A percentile compares a stretch with the other conserved stretches of the same genome.
Conservation (phyloP, 1,140 invertebrate species). For the Pomacea maculata region DNA sequence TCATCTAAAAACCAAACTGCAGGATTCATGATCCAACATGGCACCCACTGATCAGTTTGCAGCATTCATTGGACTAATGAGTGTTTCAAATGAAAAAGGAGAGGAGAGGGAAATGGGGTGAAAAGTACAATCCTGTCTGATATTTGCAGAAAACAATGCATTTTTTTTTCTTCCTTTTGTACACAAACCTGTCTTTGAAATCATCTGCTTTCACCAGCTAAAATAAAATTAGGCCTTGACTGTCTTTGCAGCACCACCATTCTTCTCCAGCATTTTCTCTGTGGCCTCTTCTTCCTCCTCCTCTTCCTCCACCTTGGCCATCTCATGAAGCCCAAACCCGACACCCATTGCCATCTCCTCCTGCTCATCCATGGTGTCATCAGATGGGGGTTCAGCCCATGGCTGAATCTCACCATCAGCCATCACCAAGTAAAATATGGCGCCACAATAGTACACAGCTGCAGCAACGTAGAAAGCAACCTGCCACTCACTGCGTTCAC, state of each 20-base stretch:
- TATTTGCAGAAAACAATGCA: too few relatives aligned
- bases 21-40: too few relatives aligned
- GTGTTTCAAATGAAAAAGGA: too few relatives aligned
- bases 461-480: constrained; percentile 54
- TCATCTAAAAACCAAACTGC: too few relatives aligned
- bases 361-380: background rate
- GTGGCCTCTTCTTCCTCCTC: constrained; percentile 23
- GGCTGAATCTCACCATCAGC: constrained; percentile 49
- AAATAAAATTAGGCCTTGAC: background rate
- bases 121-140: too few relatives aligned
- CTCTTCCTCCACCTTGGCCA: constrained; percentile 14
- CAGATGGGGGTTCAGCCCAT: constrained; percentile 27
- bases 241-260: background rate
- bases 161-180: too few relatives aligned
- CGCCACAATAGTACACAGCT: constrained; percentile 51
- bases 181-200: too few relatives aligned
- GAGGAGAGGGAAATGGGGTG: too few relatives aligned
- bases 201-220: background rate
- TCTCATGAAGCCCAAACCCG: constrained; percentile 26
- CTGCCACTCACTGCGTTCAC: constrained; percentile 57
- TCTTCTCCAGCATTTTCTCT: constrained; percentile 13
- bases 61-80: too few relatives aligned
- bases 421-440: constrained; percentile 46
- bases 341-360: constrained; percentile 1
- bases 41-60: too few relatives aligned